These are phyloP conservation scores for Balaenoptera acutorostrata DNA, from an alignment of 2,113 vertebrate species.

Conservation along the genomic window DNA sequence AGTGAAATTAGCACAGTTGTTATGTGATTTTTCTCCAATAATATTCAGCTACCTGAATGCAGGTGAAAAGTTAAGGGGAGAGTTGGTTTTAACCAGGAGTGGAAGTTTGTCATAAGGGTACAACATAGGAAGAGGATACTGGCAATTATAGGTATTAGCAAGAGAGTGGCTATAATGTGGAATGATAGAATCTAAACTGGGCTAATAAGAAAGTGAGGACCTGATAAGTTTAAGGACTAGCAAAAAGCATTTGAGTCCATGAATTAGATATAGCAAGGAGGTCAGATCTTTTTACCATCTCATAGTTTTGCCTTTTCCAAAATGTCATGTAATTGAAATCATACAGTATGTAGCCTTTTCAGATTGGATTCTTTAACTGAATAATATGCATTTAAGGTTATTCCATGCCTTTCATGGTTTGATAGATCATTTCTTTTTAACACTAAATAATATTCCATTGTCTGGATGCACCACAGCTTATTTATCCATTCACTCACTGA, in stretches of 20 bases:
- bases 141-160: background rate
- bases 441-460: background rate
- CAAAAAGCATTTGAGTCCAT: background rate
- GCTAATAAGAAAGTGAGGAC: background rate
- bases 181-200: background rate
- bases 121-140: background rate
- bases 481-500: background rate
- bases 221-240: background rate
- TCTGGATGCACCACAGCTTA: background rate
- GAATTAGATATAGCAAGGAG: background rate
- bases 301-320: background rate
- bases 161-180: background rate
- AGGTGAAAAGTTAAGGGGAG: background rate
- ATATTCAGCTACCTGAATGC: background rate
- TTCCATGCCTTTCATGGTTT: background rate
- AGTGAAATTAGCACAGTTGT: background rate
- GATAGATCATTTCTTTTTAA: background rate
- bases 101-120: background rate
- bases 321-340: background rate
- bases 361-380: background rate
- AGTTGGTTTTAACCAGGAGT: background rate
- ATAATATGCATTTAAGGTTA: background rate
- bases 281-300: background rate
- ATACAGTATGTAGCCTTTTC: background rate
- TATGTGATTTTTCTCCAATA: background rate